These are phyloP conservation scores for Anaspis maculata DNA, from an alignment of 2,888 invertebrate genomes.

Conservation along the genomic window DNA sequence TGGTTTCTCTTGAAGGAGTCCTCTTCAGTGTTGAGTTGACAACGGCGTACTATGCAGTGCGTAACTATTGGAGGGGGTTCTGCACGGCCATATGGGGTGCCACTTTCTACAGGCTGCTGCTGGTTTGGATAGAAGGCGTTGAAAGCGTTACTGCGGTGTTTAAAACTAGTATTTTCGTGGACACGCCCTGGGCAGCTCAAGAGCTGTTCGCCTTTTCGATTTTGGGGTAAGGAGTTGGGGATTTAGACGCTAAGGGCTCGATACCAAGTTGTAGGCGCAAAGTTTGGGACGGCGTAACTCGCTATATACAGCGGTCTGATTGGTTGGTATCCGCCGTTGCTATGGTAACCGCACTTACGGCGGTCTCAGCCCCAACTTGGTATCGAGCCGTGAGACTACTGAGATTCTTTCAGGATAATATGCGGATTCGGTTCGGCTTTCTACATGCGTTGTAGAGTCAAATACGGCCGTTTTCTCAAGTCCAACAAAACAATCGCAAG, in stretches of 20 bases:
- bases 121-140: slow-evolving; percentile 87
- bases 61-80: slow-evolving; percentile 97
- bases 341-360: too few relatives aligned
- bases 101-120: slow-evolving; percentile 82
- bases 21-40: slow-evolving; percentile 98
- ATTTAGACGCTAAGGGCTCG: too few relatives aligned
- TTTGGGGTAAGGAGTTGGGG: slow-evolving; percentile 67
- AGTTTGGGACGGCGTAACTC: too few relatives aligned
- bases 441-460: slow-evolving; percentile 85
- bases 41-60: slow-evolving; percentile 92
- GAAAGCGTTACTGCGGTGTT: slow-evolving; percentile 92
- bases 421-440: slow-evolving; percentile 79
- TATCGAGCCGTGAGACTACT: background rate
- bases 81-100: slow-evolving; percentile 96
- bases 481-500: slow-evolving; percentile 43
- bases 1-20: slow-evolving; percentile 60
- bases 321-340: too few relatives aligned
- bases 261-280: too few relatives aligned
- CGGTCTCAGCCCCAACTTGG: too few relatives aligned
- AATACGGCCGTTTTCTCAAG: slow-evolving; percentile 20
- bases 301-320: too few relatives aligned
- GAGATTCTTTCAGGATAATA: slow-evolving; percentile 52
- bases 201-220: slow-evolving; percentile 88
- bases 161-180: slow-evolving; percentile 80
- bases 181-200: slow-evolving; percentile 92